Conservation (phyloP, 2,113 vertebrate species). For the Monopterus albus region DNA sequence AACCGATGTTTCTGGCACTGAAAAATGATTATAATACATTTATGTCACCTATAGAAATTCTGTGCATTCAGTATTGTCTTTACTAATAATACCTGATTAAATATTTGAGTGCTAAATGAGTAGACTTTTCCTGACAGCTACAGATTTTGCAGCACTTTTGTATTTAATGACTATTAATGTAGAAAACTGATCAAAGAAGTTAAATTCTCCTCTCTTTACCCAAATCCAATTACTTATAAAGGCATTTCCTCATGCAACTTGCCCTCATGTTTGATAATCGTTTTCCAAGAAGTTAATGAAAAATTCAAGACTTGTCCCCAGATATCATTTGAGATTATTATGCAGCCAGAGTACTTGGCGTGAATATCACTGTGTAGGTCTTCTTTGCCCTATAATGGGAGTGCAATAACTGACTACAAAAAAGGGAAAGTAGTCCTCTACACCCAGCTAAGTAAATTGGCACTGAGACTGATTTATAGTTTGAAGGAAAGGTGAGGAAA, state of each 20-base stretch:
- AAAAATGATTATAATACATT: background rate
- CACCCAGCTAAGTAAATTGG: background rate
- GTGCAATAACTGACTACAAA: background rate
- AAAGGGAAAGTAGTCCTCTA: background rate
- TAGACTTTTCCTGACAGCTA: background rate
- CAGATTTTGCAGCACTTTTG: background rate
- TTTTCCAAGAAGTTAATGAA: slow-evolving; percentile 42
- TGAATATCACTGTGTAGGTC: slow-evolving; percentile 19
- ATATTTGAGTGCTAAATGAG: background rate
- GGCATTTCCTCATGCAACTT: slow-evolving; percentile 31
- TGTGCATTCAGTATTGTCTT: background rate
- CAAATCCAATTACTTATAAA: slow-evolving; percentile 19
- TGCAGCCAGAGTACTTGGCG: slow-evolving; percentile 9
- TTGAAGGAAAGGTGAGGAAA: background rate
- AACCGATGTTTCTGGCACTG: too few species aligned
- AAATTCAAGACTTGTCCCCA: slow-evolving; percentile 37
- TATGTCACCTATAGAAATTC: background rate
- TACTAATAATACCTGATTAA: background rate
- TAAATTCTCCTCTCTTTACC: slow-evolving; percentile 3
- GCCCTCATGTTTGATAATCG: slow-evolving; percentile 40
- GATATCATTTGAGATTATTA: slow-evolving; percentile 49
- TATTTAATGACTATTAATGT: slow-evolving; percentile 5
- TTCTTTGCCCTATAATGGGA: slow-evolving; percentile 12
- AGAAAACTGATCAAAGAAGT: slow-evolving; percentile 19
- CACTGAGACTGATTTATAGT: background rate